A percentile compares a stretch with the other conserved stretches of the same genome.
Conservation (phyloP, 2,888 invertebrate genomes). For the Pegoplata infirma region DNA sequence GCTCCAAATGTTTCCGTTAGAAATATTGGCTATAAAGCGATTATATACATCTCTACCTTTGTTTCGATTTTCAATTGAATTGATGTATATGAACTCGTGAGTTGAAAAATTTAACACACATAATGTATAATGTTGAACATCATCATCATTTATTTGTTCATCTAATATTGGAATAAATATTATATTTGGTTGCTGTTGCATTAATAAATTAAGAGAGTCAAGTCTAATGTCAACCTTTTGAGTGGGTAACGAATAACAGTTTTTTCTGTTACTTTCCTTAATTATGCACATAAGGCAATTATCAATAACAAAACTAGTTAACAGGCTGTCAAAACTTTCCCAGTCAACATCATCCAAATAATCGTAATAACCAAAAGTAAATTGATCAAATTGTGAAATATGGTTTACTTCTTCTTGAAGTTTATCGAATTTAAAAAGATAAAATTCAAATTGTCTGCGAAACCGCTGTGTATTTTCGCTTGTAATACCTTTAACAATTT, state of each 20-base stretch:
- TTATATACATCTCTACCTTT: neutral
- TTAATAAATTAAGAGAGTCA: neutral
- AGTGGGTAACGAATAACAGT: neutral
- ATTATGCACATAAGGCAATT: neutral
- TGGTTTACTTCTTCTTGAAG: neutral
- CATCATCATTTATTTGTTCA: too few species aligned
- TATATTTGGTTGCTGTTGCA: neutral
- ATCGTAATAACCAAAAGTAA: conserved; percentile 2
- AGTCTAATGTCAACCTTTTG: neutral
- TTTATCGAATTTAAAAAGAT: neutral
- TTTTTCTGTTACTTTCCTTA: too few species aligned
- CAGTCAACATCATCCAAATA: conserved; percentile 12
- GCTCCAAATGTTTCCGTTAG: neutral
- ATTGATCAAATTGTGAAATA: neutral
- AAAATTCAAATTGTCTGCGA: neutral
- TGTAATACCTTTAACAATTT: neutral
- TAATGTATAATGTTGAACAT: neutral
- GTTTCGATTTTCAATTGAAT: neutral
- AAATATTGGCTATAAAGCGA: too few species aligned
- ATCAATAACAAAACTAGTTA: conserved; percentile 7
- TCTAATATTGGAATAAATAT: conserved; percentile 2
- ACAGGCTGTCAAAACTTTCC: neutral
- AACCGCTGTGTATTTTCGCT: too few species aligned
- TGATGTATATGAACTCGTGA: neutral
- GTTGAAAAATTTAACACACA: neutral